Evolutionary conservation across 2,797 vertebrate species (phyloP).

Genomic region (Sebastes steindachneri): DNA sequence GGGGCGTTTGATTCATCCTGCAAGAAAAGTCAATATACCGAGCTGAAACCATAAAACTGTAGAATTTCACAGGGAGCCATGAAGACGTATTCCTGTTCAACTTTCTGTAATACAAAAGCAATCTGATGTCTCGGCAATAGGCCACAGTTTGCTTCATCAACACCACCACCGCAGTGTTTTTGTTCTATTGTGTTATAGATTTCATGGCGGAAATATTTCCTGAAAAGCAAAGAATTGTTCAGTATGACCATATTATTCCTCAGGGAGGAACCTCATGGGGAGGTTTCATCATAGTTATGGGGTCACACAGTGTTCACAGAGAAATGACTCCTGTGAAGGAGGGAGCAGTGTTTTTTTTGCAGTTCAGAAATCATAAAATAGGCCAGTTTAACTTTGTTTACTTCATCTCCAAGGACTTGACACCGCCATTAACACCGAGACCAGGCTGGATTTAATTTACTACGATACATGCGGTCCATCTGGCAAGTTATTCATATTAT

Average conservation of each 20-base stretch:
- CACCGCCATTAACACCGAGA: not conserved
- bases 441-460: slow-evolving; percentile 13
- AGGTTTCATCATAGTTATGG: slow-evolving; percentile 52
- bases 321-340: slow-evolving; percentile 30
- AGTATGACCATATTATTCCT: slow-evolving; percentile 54
- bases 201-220: slow-evolving; percentile 58
- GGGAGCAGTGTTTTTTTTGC: not conserved
- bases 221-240: slow-evolving; percentile 51
- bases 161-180: slow-evolving; percentile 20
- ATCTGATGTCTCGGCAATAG: slow-evolving; percentile 47
- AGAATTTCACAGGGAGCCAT: slow-evolving; percentile 38
- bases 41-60: slow-evolving; percentile 30
- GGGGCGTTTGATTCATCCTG: slow-evolving; percentile 18
- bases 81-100: slow-evolving; percentile 45
- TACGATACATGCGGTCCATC: not conserved
- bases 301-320: slow-evolving; percentile 55
- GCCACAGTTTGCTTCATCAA: slow-evolving; percentile 41
- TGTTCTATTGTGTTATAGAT: slow-evolving; percentile 55
- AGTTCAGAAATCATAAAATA: slow-evolving; percentile 15
- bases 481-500: not conserved
- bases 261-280: slow-evolving; percentile 27
- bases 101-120: slow-evolving; percentile 49
- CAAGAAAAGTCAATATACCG: slow-evolving; percentile 33
- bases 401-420: slow-evolving; percentile 9
- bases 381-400: slow-evolving; percentile 10